Evolutionary conservation across 2,888 invertebrate genomes (phyloP).

Genomic region (Dryobotodes eremita): DNA sequence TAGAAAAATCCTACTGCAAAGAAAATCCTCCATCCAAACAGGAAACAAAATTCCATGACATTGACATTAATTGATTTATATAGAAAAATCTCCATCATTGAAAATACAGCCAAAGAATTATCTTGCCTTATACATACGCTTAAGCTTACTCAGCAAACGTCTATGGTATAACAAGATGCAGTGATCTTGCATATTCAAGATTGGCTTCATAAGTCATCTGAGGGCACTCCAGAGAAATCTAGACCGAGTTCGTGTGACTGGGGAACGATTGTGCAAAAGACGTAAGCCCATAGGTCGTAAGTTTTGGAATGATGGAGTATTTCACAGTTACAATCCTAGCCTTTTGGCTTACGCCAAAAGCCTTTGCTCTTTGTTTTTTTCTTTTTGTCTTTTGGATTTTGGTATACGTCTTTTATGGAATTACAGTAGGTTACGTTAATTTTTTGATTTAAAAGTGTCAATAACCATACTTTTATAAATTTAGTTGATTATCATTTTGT

Average conservation of each 20-base stretch:
- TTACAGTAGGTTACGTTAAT: background rate
- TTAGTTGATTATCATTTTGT: background rate
- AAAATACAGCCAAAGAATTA: slow-evolving; percentile 2
- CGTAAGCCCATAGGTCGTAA: slow-evolving; percentile 37
- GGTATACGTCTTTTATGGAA: background rate
- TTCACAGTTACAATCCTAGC: slow-evolving; percentile 3
- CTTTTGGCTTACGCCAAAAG: no score
- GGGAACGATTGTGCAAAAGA: slow-evolving; percentile 47
- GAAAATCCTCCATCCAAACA: no score
- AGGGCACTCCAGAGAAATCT: slow-evolving; percentile 54
- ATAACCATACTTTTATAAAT: background rate
- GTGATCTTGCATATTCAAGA: slow-evolving; percentile 58
- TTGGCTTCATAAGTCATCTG: slow-evolving; percentile 60
- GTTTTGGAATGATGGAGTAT: slow-evolving; percentile 28
- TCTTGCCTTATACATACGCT: background rate
- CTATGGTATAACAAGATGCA: slow-evolving; percentile 44
- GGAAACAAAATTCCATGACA: background rate
- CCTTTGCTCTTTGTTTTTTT: no score
- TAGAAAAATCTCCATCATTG: background rate
- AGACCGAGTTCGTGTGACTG: slow-evolving; percentile 36
- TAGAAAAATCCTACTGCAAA: background rate
- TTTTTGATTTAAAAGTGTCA: background rate
- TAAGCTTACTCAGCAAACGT: slow-evolving; percentile 26
- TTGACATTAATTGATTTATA: background rate
- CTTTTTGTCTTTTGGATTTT: background rate